These are phyloP conservation scores for Laticauda colubrina DNA, from an alignment of 2,113 vertebrate genomes.

Conservation along the genomic window DNA sequence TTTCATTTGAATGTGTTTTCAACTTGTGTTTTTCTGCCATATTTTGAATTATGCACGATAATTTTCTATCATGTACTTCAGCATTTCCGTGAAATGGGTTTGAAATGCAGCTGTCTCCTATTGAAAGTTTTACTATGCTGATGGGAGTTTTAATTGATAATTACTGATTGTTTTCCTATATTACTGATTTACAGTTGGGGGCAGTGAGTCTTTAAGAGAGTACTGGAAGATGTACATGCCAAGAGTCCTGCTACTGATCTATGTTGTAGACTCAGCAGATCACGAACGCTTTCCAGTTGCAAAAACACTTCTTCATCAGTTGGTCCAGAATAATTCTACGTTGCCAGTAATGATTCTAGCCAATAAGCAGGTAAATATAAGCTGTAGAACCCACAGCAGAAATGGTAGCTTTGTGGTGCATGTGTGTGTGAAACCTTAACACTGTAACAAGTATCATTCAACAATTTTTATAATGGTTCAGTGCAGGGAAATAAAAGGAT, in stretches of 20 bases:
- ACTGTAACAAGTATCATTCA: not conserved
- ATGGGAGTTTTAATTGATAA: not conserved
- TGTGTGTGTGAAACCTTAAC: not conserved
- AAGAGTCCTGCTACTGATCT: constrained; percentile 82
- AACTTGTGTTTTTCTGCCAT: not conserved
- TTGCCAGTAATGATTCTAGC: constrained; percentile 89
- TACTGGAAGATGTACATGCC: constrained; percentile 85
- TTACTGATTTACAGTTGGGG: constrained; percentile 79
- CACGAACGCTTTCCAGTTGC: constrained; percentile 78
- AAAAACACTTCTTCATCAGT: constrained; percentile 79
- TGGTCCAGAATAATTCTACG: constrained; percentile 72
- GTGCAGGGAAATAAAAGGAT: too few relatives aligned
- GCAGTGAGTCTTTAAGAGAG: constrained; percentile 78
- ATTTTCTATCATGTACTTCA: not conserved
- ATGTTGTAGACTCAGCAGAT: constrained; percentile 87
- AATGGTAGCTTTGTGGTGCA: not conserved
- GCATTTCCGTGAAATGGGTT: not conserved
- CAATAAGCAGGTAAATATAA: constrained; percentile 89
- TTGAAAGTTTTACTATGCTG: not conserved
- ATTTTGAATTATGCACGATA: not conserved
- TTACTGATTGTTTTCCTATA: constrained; percentile 13
- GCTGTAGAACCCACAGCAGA: constrained; percentile 5
- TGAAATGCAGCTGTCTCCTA: not conserved
- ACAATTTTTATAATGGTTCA: not conserved
- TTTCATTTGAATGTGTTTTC: not conserved